Evolutionary conservation across 2,888 invertebrate genomes (phyloP), one percentile per base, ranked within the genome.

Genomic region (Beris chalybata): DNA sequence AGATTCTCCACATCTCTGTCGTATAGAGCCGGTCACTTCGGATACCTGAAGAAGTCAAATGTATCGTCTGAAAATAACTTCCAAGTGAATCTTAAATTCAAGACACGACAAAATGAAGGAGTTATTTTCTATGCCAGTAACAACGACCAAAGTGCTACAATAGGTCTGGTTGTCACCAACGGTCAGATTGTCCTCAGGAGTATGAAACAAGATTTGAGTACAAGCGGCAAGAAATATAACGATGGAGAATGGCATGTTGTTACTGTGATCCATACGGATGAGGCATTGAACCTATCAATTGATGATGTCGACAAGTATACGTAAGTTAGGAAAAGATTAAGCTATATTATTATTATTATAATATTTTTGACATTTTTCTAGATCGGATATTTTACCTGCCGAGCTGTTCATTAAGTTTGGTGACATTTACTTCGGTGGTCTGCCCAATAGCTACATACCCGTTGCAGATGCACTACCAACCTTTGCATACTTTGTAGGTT

Each of bases 191-290:
- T 87, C 5, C 83, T 91, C 52, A 87, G 87, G 73, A 90, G 89
- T 72, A 89, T 90, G 73, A 86, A 87, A 12, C 86, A 86, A 65
- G 85, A 86, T 69, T 76, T 93, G 9, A 82, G 83, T 44, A 87
- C 89, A 0, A 86, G 85, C 2, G 78, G 85, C 56, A 81, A 77
- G 67, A 83, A 80, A 12, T 92, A 92, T 79, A 91, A 93, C 77
- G 97, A 98, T 81, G 92, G 91, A 22, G 88, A 91, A 74, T 97
- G 97, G 95, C 97, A 98, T 82, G 95, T 93, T 13, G 90, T 97
- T 5, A 91, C 93, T 0, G 91, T 94, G 5, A 89, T 89, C 3
- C 93, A 94, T 75, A 87, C 88, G 73, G 82, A 83, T 38, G 82
- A 83, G 38, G 84, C 86, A 29, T 81, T 97, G 32, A 81, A 87